Base-by-base conservation (phyloP, 2,797 vertebrate genomes). In the Tinamus major region DNA sequence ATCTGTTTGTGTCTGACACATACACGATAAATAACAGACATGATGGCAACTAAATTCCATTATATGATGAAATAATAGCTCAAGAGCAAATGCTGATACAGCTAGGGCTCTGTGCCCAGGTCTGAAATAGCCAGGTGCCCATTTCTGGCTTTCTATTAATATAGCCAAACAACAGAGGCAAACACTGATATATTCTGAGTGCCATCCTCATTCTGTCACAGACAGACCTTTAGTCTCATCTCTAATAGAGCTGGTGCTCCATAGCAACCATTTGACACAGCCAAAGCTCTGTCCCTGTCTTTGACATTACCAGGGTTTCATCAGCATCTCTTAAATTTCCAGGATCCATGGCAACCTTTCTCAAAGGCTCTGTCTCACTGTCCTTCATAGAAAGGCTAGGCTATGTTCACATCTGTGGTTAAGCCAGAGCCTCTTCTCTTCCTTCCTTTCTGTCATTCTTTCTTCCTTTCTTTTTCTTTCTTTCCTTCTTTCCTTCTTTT, bases 291-390 rank as follows among this genome's bases (percentile, higher is more conserved):
- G 19, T 72, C n/a, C 17, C 2, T 9, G 2, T 69, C 44, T 71
- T 88, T 88, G 59, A 59, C n/a, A 69, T 56, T 58, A 59, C 6
- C 51, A 81, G 3, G 20, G 29, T 21, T 79, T 76, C 37, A 55
- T 62, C 26, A 72, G n/a, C 42, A 35, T 14, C 11, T 41, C 56
- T 69, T 59, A 35, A 0, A 27, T 51, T 69, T 76, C 56, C 84
- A 39, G 24, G 10, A 80, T 83, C 44, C 35, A 27, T 59, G 21
- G 8, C n/a, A 87, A 65, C 13, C 1, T 18, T 55, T 81, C 51
- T 84, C 26, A 23, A 49, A 1, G 0, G 0, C 13, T 68, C 23
- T 6, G 8, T 79, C 23, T 23, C 20, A 39, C 2, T 27, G 5
- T 76, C 35, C 35, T 64, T 78, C 42, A 55, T 51, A 55, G 79